Percentiles rank a stretch among this genome's conserved stretches.
Conservation (phyloP, 2,113 vertebrate species). For the Myodes glareolus region DNA sequence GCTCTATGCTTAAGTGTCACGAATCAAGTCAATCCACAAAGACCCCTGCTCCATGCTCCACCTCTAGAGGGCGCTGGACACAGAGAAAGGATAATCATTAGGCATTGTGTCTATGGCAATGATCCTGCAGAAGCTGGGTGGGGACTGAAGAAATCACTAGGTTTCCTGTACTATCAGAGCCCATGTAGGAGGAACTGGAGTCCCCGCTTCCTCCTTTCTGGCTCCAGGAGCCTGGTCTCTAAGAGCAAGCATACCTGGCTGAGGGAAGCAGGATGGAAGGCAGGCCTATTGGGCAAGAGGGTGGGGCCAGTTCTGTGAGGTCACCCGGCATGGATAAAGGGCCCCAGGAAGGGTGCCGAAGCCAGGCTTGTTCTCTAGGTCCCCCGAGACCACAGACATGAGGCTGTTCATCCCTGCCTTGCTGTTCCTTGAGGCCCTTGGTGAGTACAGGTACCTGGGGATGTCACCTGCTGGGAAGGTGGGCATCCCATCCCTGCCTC, state of each 20-base stretch:
- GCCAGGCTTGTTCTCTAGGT: background rate
- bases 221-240: background rate
- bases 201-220: background rate
- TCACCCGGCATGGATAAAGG: constrained; percentile 61
- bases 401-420: background rate
- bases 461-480: accelerated
- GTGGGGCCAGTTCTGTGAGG: background rate
- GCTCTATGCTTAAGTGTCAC: background rate
- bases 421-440: constrained; percentile 55
- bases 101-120: background rate
- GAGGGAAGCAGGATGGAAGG: too few species aligned
- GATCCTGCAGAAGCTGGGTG: background rate
- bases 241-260: background rate
- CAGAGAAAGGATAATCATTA: background rate
- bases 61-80: background rate
- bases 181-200: background rate
- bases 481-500: background rate
- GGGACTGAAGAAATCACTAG: background rate
- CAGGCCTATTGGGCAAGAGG: constrained; percentile 48
- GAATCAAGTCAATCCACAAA: background rate
- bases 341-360: background rate
- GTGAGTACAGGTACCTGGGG: constrained; percentile 61
- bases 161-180: background rate
- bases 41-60: background rate
- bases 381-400: constrained; percentile 43